Evolutionary conservation across 2,797 vertebrate species (phyloP).

Genomic region (Thalassophryne amazonica): DNA sequence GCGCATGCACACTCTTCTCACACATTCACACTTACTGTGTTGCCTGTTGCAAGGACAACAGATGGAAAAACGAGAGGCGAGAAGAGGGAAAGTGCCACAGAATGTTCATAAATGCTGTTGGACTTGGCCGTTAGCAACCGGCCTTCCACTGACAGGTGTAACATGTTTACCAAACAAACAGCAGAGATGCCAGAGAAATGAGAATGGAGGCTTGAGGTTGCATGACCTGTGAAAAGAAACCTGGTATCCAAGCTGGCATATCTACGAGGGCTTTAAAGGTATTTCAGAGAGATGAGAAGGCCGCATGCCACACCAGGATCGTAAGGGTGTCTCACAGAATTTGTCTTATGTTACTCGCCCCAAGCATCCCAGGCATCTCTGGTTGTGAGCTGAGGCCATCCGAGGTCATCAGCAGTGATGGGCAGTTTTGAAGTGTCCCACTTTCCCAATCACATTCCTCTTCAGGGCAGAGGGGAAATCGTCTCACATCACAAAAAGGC

Average conservation of each 20-base stretch:
- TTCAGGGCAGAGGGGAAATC: constrained; percentile 60
- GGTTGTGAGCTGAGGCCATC: constrained; percentile 63
- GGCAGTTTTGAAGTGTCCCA: constrained; percentile 68
- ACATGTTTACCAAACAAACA: constrained; percentile 90
- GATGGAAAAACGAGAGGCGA: constrained; percentile 76
- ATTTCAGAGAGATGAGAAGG: constrained; percentile 63
- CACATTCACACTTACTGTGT: constrained; percentile 61
- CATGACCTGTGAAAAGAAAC: constrained; percentile 74
- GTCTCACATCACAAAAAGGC: constrained; percentile 48
- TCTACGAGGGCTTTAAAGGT: constrained; percentile 52
- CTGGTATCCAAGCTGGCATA: constrained; percentile 55
- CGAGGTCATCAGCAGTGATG: constrained; percentile 68
- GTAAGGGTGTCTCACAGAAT: constrained; percentile 67
- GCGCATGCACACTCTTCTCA: constrained; percentile 17
- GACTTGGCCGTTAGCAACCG: constrained; percentile 80
- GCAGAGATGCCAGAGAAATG: constrained; percentile 63
- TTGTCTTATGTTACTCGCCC: constrained; percentile 76
- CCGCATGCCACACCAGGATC: constrained; percentile 66
- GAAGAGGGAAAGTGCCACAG: constrained; percentile 75
- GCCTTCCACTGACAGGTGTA: constrained; percentile 89
- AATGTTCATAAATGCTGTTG: constrained; percentile 82
- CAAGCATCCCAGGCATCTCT: constrained; percentile 65
- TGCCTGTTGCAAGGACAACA: constrained; percentile 83
- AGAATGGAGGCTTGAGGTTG: constrained; percentile 67
- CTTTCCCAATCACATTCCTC: constrained; percentile 70